Evolutionary conservation across 2,888 invertebrate genomes (phyloP), one percentile per base, ranked within the genome.

Genomic region (Phlogophora meticulosa): DNA sequence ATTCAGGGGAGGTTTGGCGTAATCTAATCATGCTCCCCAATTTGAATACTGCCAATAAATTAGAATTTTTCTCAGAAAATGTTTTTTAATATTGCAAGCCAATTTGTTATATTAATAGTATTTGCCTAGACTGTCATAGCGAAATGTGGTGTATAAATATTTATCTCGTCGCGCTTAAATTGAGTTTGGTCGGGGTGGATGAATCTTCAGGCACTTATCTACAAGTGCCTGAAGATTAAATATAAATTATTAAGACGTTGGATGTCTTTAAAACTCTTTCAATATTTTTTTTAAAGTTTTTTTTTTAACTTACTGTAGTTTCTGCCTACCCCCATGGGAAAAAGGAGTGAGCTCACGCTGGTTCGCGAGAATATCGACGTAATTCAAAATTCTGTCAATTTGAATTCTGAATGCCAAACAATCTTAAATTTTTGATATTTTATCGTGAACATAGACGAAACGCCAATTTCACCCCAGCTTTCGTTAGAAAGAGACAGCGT

Each of bases 1-100:
- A 51, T 53, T 77, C 34, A 15, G 40, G 9, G 40, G 45, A 53
- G 36, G 32, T 40, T 46, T n/a, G 65, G 20, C 7, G 7, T 55
- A 53, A 80, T 80, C 63, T 9, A 32, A 72, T 76, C 46, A 57
- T 9, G 13, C 9, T 17, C 24, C 49, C 48, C 22, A 40, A 61
- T 66, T 72, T 61, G 3, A 34, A 57, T 58, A 42, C 15, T 34
- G 45, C 36, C 38, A 60, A 61, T 43, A 45, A 45, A 34, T 13
- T 28, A 13, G 10, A 42, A 38, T 32, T 40, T 40, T 67, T 52
- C 17, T 13, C 4, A 24, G 24, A 72, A 56, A 53, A 11, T n/a
- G 46, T 32, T 72, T 68, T 59, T 34, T 42, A 0, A n/a, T 49
- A 75, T 64, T 66, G 42, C 15, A 2, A 43, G 15, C 1, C 32